Evolutionary conservation across 2,113 vertebrate species (phyloP), one percentile per base, ranked within the genome.

Genomic region (Alosa alosa): DNA sequence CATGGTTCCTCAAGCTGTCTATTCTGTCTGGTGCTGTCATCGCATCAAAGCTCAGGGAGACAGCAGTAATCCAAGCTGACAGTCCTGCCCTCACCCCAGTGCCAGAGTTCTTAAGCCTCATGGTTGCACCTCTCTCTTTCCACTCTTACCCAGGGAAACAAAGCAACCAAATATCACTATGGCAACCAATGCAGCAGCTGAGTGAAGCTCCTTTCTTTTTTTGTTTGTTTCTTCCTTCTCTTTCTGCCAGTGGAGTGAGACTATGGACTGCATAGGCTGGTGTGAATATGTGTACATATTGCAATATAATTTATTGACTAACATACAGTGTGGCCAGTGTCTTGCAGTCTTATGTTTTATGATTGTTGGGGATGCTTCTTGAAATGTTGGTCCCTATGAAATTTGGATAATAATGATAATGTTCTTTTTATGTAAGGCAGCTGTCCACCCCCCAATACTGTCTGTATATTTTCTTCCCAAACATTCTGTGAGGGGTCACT

Each of bases 41-140:
- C 55, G 84, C 86, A 91, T 94, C 91, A 92, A 92, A 93, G 91
- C 52, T 82, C 82, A 47, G 86, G 68, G 87, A 92, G 88, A 92
- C 86, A 64, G 86, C 89, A 86, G 82, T 93, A 93, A 94, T 94
- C 93, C 92, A 86, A 90, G 91, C 55, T 92, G 93, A 93, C 93
- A 91, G 90, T 84, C 39, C 87, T 84, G 86, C 83, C 87, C 89
- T 91, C 90, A 90, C 88, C 85, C 91, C 85, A 84, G 41, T 85
- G 89, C 84, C 55, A 90, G 13, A 36, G 25, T 78, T 11, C 72
- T 78, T 18, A 78, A 78, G 25, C 31, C 36, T 86, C 89, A 89
- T 84, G 87, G 88, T 82, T 39, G 89, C 90, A 91, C 84, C 83
- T 88, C 45, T 88, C 50, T 83, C 64, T 84, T 88, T 86, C 84